Base-by-base conservation (phyloP, 2,888 invertebrate genomes). In the Macrosoma leucophasiata region DNA sequence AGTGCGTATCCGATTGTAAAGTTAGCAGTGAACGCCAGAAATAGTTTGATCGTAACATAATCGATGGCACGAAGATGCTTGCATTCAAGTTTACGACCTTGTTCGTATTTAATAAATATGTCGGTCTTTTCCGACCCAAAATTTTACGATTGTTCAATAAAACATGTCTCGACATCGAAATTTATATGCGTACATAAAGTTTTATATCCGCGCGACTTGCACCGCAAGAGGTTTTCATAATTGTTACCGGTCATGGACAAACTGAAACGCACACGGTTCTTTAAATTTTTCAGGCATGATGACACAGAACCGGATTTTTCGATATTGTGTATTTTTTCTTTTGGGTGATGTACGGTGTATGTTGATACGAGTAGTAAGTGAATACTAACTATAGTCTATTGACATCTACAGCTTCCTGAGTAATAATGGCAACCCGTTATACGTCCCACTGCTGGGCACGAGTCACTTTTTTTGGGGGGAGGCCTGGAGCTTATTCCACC, bases 181-280 rank as follows among this genome's bases (percentile, higher is more conserved):
- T 82, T 82, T 84, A 82, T 82, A 81, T 70, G 76, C 76, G 77
- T 75, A 79, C 81, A 82, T 84, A 84, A 84, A 84, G 74, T 84
- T 84, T 84, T 81, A 82, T 82, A 76, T 67, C 77, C 68, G 64
- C 62, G 73, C 74, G 68, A 76, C 81, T 78, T 76, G 82, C 81
- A 78, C 64, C 64, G 69, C 48, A 52, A 64, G 63, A 65, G 71
- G 66, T 69, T 62, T 61, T 64, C 81, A 73, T 82, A 84, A 84
- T 84, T 84, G 81, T 74, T 72, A 61, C 62, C 65, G 78, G 74
- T 78, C 84, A 82, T 82, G 82, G 75, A 74, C 63, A 57, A 48
- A 39, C 14, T 39, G 41, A 48, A 56, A 60, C 49, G 52, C 55
- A 47, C 57, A 50, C 39, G 55, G 51, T 51, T 61, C 60, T n/a